phyloP scores from a whole-genome alignment of 2,888 invertebrate genomes.

The Drosophila antonietae region DNA sequence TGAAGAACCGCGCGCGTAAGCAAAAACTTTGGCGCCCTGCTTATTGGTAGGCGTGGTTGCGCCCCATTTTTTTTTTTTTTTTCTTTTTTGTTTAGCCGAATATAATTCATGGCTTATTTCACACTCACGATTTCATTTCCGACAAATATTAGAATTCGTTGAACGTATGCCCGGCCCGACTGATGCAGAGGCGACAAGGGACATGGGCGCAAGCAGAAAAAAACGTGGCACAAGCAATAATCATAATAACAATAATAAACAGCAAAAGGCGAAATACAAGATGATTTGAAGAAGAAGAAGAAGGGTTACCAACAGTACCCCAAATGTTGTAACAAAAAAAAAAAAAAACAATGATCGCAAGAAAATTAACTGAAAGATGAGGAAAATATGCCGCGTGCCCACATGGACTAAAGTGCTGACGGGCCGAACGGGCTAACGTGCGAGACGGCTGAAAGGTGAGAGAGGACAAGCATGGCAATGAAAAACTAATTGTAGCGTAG shows the following conservation, averaged over 20 bases:
- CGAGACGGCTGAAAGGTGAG: background rate
- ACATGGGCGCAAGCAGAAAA: slow-evolving; percentile 11
- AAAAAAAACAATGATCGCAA: slow-evolving; percentile 51
- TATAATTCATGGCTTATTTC: slow-evolving; percentile 67
- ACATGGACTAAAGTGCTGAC: background rate
- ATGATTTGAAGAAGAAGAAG: background rate
- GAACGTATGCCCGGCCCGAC: slow-evolving; percentile 45
- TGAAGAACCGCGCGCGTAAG: slow-evolving; percentile 40
- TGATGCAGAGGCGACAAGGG: slow-evolving; percentile 13
- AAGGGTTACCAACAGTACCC: slow-evolving; percentile 18
- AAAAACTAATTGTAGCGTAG: slow-evolving; percentile 78
- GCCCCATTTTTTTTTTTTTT: slow-evolving; percentile 1
- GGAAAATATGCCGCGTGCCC: background rate
- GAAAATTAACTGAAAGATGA: slow-evolving; percentile 55
- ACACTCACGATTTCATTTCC: slow-evolving; percentile 78
- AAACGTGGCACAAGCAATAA: slow-evolving; percentile 54
- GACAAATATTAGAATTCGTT: slow-evolving; percentile 72
- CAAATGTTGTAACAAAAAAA: slow-evolving; percentile 49
- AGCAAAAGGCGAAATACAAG: slow-evolving; percentile 11
- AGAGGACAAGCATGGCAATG: slow-evolving; percentile 60
- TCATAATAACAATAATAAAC: slow-evolving; percentile 52
- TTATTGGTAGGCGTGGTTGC: background rate
- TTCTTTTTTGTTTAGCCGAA: slow-evolving; percentile 23
- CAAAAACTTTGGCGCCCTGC: slow-evolving; percentile 46
- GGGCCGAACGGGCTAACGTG: background rate